phyloP scores from a whole-genome alignment of 2,888 invertebrate species.

The Cecidostiba fungosa region DNA sequence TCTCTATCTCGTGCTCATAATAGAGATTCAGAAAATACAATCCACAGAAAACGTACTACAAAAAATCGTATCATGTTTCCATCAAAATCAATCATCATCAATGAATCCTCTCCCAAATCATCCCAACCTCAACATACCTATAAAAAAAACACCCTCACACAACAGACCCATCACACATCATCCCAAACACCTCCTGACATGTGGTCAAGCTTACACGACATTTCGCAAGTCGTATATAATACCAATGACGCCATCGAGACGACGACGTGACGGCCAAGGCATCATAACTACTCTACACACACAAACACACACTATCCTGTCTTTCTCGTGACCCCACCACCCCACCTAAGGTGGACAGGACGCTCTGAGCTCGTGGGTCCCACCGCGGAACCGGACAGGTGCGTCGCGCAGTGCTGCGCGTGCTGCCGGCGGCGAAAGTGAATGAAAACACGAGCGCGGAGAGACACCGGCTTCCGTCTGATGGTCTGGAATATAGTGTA shows the following conservation, averaged over 20 bases:
- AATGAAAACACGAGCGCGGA: background rate
- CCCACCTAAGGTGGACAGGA: slow-evolving; percentile 13
- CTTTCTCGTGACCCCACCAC: slow-evolving; percentile 30
- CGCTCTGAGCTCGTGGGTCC: background rate
- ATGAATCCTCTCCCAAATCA: no score
- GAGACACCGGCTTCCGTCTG: background rate
- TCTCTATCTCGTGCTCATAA: no score
- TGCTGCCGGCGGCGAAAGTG: slow-evolving; percentile 24
- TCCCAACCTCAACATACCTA: no score
- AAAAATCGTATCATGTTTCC: no score
- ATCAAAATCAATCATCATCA: no score
- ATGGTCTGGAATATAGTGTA: background rate
- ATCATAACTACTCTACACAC: background rate
- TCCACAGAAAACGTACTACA: no score
- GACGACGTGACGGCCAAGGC: slow-evolving; percentile 16
- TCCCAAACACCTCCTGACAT: background rate
- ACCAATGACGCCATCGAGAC: background rate
- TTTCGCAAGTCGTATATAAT: background rate
- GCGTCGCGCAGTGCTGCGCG: background rate
- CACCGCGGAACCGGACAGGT: slow-evolving; percentile 51
- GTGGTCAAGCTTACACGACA: background rate
- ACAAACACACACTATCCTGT: background rate
- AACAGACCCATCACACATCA: background rate
- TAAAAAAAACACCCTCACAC: background rate
- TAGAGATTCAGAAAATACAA: no score